Percentiles rank a stretch among this genome's conserved stretches.
Conservation (phyloP, 2,797 vertebrate genomes). For the Apogon talboti region DNA sequence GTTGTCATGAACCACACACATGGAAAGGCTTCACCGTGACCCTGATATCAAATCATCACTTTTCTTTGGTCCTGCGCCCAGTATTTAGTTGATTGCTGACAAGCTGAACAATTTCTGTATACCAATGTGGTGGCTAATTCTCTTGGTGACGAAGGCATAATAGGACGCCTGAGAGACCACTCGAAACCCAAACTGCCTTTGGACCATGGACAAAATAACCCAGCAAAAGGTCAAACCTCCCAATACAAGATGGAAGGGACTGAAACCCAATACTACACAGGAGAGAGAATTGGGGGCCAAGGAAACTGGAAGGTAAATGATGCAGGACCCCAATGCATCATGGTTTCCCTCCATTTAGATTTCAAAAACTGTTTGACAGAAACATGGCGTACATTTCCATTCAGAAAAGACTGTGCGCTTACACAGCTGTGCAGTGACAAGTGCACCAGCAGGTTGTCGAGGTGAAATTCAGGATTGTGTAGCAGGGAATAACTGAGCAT, state of each 20-base stretch:
- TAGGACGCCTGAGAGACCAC: conserved; percentile 44
- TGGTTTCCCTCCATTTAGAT: conserved; percentile 63
- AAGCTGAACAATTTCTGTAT: conserved; percentile 56
- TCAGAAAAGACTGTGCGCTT: conserved; percentile 52
- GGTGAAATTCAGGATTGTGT: conserved; percentile 28
- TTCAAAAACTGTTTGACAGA: conserved; percentile 48
- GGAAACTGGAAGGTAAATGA: conserved; percentile 65
- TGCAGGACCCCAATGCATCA: conserved; percentile 61
- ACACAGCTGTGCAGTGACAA: conserved; percentile 56
- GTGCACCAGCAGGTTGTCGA: conserved; percentile 60
- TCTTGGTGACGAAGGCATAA: conserved; percentile 38
- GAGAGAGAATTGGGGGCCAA: conserved; percentile 57
- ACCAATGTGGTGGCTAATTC: conserved; percentile 42
- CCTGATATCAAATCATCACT: conserved; percentile 48
- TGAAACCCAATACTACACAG: conserved; percentile 72
- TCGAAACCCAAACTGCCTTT: conserved; percentile 55
- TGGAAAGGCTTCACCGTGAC: conserved; percentile 39
- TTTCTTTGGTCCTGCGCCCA: conserved; percentile 52
- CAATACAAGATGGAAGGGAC: conserved; percentile 56
- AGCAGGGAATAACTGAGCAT: conserved; percentile 29
- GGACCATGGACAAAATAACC: conserved; percentile 56
- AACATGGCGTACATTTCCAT: conserved; percentile 64
- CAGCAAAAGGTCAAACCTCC: conserved; percentile 48
- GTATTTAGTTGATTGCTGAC: conserved; percentile 61
- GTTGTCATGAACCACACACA: conserved; percentile 62